Conservation (phyloP, 2,797 vertebrate species). For the Glossophaga mutica region DNA sequence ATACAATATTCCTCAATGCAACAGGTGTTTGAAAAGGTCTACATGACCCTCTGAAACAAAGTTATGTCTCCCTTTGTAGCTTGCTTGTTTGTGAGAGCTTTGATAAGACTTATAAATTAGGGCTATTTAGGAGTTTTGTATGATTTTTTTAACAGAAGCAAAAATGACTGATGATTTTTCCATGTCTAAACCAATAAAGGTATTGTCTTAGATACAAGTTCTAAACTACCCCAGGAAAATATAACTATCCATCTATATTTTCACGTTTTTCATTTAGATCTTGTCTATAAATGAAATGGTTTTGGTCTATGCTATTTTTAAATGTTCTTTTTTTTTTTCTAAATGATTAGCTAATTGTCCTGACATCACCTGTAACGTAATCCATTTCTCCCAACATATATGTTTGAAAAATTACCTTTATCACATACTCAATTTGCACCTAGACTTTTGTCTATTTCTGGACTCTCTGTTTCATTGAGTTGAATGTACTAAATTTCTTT, state of each 20-base stretch:
- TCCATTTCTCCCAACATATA: neutral
- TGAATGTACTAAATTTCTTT: neutral
- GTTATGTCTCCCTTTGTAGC: neutral
- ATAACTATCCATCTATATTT: neutral
- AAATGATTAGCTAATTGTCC: neutral
- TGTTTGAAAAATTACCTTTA: neutral
- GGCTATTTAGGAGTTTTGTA: neutral
- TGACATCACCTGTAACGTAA: neutral
- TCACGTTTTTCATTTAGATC: neutral
- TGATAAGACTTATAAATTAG: neutral
- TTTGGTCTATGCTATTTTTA: neutral
- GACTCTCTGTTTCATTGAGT: neutral
- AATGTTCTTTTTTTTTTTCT: neutral
- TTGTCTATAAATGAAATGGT: neutral
- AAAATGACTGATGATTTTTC: neutral
- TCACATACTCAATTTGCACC: neutral
- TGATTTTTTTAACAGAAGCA: neutral
- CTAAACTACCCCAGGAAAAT: neutral
- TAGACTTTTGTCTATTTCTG: neutral
- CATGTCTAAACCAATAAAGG: neutral
- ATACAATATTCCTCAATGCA: constrained; percentile 1
- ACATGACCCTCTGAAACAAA: neutral
- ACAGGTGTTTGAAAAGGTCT: neutral
- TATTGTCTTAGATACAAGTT: neutral
- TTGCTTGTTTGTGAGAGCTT: neutral